Evolutionary conservation across 2,113 vertebrate genomes (phyloP).

Genomic region (Sphyrna mokarran): DNA sequence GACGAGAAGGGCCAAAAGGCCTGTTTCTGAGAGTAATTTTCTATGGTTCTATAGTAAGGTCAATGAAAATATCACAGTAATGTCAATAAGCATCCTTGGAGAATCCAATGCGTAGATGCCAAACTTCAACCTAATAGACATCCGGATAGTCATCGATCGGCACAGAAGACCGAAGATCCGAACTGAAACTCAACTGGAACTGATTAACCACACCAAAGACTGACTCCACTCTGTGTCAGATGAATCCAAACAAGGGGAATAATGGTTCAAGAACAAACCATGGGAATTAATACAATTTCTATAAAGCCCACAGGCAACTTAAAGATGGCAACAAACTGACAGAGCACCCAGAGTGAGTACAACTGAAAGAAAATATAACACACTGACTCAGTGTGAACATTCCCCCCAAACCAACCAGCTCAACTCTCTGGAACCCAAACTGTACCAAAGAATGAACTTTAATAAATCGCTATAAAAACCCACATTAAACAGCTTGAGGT

Average conservation of each 20-base stretch:
- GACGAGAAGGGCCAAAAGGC: no score
- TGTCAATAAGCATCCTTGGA: not conserved
- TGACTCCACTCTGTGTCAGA: not conserved
- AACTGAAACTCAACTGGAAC: not conserved
- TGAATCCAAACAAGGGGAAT: not conserved
- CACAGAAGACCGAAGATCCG: not conserved
- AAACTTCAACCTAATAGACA: not conserved
- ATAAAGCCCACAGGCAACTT: not conserved
- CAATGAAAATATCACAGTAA: not conserved
- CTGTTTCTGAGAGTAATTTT: no score
- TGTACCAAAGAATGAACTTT: not conserved
- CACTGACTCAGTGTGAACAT: not conserved
- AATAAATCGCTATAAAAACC: slow-evolving; percentile 8
- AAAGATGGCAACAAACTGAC: not conserved
- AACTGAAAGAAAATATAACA: not conserved
- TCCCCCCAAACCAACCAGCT: not conserved
- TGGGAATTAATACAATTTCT: not conserved
- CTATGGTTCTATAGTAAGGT: not conserved
- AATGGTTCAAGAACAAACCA: not conserved
- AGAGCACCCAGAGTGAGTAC: not conserved
- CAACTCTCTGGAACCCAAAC: not conserved
- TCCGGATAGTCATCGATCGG: not conserved
- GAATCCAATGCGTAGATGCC: not conserved
- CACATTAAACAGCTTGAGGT: not conserved
- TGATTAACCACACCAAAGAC: not conserved